These are phyloP conservation scores for Polypedilum vanderplanki DNA, from an alignment of 1,140 invertebrate species.

Conservation along the genomic window DNA sequence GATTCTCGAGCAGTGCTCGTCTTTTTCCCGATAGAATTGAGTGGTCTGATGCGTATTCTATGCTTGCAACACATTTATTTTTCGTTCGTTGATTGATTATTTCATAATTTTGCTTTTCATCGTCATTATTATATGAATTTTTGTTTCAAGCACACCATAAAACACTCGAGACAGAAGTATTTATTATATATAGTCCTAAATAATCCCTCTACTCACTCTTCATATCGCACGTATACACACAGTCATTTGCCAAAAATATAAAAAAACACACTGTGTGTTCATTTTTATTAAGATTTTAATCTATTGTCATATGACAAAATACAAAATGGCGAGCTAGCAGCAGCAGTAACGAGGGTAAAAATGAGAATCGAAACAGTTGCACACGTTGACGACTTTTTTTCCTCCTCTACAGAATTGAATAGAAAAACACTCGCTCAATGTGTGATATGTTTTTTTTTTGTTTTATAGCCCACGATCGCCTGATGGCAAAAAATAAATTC, in stretches of 20 bases:
- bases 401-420: neutral
- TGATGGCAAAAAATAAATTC: neutral
- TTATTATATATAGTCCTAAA: neutral
- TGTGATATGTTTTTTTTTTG: neutral
- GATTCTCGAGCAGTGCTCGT: neutral
- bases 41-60: neutral
- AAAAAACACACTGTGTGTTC: neutral
- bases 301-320: neutral
- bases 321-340: neutral
- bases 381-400: neutral
- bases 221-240: no score
- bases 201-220: no score
- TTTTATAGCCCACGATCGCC: neutral
- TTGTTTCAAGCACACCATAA: constrained; percentile 7
- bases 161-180: constrained; percentile 17
- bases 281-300: constrained; percentile 1
- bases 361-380: neutral
- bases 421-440: neutral
- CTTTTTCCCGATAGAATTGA: neutral
- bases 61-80: no score
- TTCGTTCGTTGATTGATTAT: constrained; percentile 14
- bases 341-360: neutral
- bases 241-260: no score
- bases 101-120: neutral
- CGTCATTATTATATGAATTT: no score